phyloP scores from a whole-genome alignment of 2,888 invertebrate genomes.

The Lymantria monacha region DNA sequence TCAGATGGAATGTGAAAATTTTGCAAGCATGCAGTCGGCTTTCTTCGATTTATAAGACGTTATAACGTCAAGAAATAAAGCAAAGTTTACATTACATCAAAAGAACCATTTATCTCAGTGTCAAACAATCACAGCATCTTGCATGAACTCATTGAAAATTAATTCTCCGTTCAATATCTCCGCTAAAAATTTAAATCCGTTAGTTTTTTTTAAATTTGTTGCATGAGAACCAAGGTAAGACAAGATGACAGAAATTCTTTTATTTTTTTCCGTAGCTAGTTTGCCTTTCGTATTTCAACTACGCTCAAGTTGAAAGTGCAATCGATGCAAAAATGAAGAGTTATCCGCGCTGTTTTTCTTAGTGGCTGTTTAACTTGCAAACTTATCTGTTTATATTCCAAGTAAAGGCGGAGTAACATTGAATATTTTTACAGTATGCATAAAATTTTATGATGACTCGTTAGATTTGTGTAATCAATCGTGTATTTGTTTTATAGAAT shows the following conservation, averaged over 20 bases:
- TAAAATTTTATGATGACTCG: too few relatives aligned
- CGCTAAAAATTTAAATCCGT: neutral
- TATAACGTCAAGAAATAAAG: too few relatives aligned
- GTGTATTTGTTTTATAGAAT: too few relatives aligned
- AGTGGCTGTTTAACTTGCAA: conserved; percentile 2
- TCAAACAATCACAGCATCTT: too few relatives aligned
- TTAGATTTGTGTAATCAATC: too few relatives aligned
- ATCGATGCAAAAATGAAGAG: conserved; percentile 21
- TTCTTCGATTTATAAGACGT: too few relatives aligned
- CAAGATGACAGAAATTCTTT: conserved; percentile 8
- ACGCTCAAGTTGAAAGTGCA: conserved; percentile 17
- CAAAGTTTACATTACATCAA: too few relatives aligned
- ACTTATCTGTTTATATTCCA: conserved; percentile 10
- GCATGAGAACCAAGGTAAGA: conserved; percentile 10
- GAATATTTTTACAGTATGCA: neutral
- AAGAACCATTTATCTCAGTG: too few relatives aligned
- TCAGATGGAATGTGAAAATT: too few relatives aligned
- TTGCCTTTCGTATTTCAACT: conserved; percentile 7
- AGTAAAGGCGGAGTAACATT: conserved; percentile 1
- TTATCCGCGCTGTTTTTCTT: conserved; percentile 11
- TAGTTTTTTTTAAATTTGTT: conserved; percentile 3
- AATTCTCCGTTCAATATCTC: too few relatives aligned
- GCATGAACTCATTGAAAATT: too few relatives aligned
- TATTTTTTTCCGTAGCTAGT: conserved; percentile 10
- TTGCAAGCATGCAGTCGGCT: too few relatives aligned